A percentile compares a stretch with the other conserved stretches of the same genome.
phyloP scores from a whole-genome alignment of 2,797 vertebrate species.

The Philypnodon macrostomus region DNA sequence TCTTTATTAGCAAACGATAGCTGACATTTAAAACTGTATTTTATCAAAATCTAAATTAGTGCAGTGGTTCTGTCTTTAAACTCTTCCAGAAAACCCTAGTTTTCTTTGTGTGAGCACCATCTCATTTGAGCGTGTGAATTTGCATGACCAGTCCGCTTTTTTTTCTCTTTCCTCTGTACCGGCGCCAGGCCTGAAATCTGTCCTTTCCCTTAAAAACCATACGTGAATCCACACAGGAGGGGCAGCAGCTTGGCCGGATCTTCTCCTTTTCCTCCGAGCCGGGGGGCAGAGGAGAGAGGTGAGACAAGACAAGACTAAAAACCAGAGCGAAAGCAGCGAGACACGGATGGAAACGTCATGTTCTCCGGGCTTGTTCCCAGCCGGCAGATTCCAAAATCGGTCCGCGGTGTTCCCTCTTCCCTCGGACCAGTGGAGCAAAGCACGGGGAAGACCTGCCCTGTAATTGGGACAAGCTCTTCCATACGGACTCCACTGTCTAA shows the following conservation, averaged over 20 bases:
- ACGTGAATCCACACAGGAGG: conserved; percentile 49
- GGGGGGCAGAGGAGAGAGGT: conserved; percentile 44
- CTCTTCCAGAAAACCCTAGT: not conserved
- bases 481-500: conserved; percentile 23
- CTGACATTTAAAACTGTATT: conserved; percentile 10
- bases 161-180: conserved; percentile 38
- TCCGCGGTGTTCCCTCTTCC: conserved; percentile 41
- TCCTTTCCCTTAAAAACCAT: conserved; percentile 59
- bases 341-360: conserved; percentile 9
- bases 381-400: conserved; percentile 55
- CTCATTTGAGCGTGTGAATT: conserved; percentile 39
- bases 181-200: conserved; percentile 66
- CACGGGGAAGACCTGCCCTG: conserved; percentile 42
- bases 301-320: conserved; percentile 9
- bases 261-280: conserved; percentile 29
- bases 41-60: conserved; percentile 3
- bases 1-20: conserved; percentile 14
- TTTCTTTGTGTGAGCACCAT: conserved; percentile 22
- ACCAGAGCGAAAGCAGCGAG: not conserved
- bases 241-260: conserved; percentile 38
- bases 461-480: conserved; percentile 58
- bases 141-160: conserved; percentile 37
- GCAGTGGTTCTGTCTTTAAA: not conserved
- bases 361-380: conserved; percentile 49
- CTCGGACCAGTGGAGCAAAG: conserved; percentile 63